Evolutionary conservation across 2,888 invertebrate species (phyloP), one percentile per base, ranked within the genome.

Genomic region (Koerneria pararmatus): DNA sequence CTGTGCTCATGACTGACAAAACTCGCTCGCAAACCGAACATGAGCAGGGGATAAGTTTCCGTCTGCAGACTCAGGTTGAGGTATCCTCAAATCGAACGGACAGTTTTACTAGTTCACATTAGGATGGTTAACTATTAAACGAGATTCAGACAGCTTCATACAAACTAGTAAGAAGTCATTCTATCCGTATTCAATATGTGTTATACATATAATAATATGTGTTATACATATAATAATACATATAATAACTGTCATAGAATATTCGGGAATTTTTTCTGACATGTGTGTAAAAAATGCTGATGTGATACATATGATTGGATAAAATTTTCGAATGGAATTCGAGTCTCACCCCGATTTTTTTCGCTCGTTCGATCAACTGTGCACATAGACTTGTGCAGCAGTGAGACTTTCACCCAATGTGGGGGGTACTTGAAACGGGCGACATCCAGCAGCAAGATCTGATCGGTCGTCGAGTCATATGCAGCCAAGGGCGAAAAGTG

Each of bases 341-440:
- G 49, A 31, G 31, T 29, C 46, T 22, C 27, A 65, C 78, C 78
- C 69, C 78, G 65, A 35, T 65, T 69, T 34, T 69, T 68, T 32
- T 69, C 69, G 2, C 84, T 83, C 3, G 77, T 73, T 1, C 69
- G 53, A 68, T 85, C 85, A 1, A 79, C 29, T 0, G 78, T 75
- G 59, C 77, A 71, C 83, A 85, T 84, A 1, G 85, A 82, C 51
- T 80, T 65, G 64, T 78, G 83, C n/a, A 85, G 71, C 3, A 75
- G 67, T 4, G 73, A 54, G 15, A 84, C 59, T 0, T 80, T 68
- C 1, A 85, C 80, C 85, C 84, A 85, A 69, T 85, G 84, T 4
- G 84, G 84, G 3, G 84, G 84, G 70, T 85, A 70, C 71, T 85
- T 85, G 77, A 85, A 85, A 63, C 85, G 71, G 4, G 85, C 85